Evolutionary conservation across 2,113 vertebrate genomes (phyloP), one percentile per base, ranked within the genome.

Genomic region (Epinephelus moara): DNA sequence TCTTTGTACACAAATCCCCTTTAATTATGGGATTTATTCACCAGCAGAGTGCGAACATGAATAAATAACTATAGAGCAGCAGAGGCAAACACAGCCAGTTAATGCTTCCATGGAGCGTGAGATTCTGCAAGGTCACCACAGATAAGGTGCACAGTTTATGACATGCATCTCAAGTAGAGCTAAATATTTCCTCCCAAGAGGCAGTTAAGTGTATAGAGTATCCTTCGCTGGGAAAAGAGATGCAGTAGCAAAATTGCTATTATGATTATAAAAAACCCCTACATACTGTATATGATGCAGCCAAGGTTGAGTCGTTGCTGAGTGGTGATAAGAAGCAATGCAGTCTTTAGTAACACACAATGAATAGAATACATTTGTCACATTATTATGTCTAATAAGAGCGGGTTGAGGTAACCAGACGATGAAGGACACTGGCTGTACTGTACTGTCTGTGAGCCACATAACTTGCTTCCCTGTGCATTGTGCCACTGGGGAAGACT

Each of bases 1-100:
- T 92, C 91, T 87, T 94, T 92, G 89, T 92, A 88, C 90, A 92
- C 89, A 93, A 94, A 93, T 92, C 92, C 90, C 70, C 88, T 91
- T 93, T 94, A 94, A 95, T 94, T 92, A 92, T 81, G 82, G 91
- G 91, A 89, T 93, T 93, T 92, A 91, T 90, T 89, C 84, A 78
- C 74, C 56, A 72, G 80, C 78, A 70, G 80, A 80, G 85, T 78
- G 87, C 8, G n/a, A 86, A 91, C 90, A 88, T 92, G 92, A 93
- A 92, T 94, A 94, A 90, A 90, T 90, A 92, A 93, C 71, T 71
- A 56, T 45, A 68, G 81, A 79, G 84, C 70, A 37, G 84, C 62
- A 52, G 84, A 81, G 73, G 79, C 85, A 88, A 89, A 88, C 84
- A 81, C 57, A 86, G 75, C 66, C 75, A 68, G 82, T 82, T 89